These are phyloP conservation scores for Troides oblongomaculatus DNA, from an alignment of 2,888 invertebrate species.

Conservation along the genomic window DNA sequence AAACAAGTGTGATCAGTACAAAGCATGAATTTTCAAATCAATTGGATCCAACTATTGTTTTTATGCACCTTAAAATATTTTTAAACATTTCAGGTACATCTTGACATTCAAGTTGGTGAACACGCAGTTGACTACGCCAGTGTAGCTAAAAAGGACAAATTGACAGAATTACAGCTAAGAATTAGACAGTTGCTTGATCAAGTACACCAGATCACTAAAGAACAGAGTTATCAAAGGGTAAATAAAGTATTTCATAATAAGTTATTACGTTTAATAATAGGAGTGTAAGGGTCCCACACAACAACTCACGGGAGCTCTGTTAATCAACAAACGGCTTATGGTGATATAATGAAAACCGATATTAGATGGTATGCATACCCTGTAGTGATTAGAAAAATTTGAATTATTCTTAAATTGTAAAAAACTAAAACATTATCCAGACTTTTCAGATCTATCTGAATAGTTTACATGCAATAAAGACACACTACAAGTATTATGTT, in stretches of 20 bases:
- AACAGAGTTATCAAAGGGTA: slow-evolving; percentile 99
- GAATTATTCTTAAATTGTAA: too few relatives aligned
- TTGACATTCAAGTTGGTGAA: slow-evolving; percentile 99
- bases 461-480: too few relatives aligned
- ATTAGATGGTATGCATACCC: too few relatives aligned
- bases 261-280: too few relatives aligned
- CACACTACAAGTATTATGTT: too few relatives aligned
- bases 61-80: background rate
- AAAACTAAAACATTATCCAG: too few relatives aligned
- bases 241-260: slow-evolving; percentile 30
- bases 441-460: too few relatives aligned
- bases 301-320: too few relatives aligned
- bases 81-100: slow-evolving; percentile 87
- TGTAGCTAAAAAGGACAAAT: slow-evolving; percentile 98
- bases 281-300: too few relatives aligned
- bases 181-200: slow-evolving; percentile 97
- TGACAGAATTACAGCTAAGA: slow-evolving; percentile 95
- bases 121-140: slow-evolving; percentile 98
- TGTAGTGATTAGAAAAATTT: too few relatives aligned
- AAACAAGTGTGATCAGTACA: background rate
- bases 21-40: background rate
- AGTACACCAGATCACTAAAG: slow-evolving; percentile 99
- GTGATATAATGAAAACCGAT: too few relatives aligned
- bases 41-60: background rate
- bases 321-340: too few relatives aligned